Evolutionary conservation across 2,113 vertebrate genomes (phyloP), one percentile per base, ranked within the genome.

Genomic region (Dasyornis broadbenti): DNA sequence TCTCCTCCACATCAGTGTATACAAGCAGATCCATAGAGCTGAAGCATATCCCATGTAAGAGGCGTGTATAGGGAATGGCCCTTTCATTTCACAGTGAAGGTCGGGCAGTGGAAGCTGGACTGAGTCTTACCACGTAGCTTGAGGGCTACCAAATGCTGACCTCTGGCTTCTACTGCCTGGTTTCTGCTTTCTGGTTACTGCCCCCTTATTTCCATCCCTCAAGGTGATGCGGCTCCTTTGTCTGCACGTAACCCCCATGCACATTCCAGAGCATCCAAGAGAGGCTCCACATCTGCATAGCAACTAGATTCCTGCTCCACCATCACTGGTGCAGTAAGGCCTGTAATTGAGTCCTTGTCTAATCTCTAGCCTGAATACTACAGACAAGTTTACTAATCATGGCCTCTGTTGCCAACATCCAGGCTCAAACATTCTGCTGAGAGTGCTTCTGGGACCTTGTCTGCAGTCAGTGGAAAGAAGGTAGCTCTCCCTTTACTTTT

Each of bases 201-300:
- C 20, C 70, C 3, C 56, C 27, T 68, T 53, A 33, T 53, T 78
- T 77, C 30, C 35, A 21, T 11, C 66, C 17, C 42, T 92, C 18
- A 37, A 53, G 68, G 28, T 44, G 28, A 53, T 17, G n/a, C 0
- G 0, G 7, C 14, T 78, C 7, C 53, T 40, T 52, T 33, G 31
- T 60, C 64, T 88, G 23, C 54, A 44, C 6, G 2, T 73, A 50
- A 44, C 11, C 57, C 26, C 35, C 3, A 1, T 26, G 56, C 33
- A 11, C 30, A 15, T 35, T 80, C 59, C 40, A 83, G 59, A 49
- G n/a, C 39, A 89, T 37, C 23, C 16, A 23, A 64, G 23, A 52
- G 35, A 57, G 11, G 15, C 22, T 83, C 33, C 5, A 9, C 33
- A 19, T 50, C 56, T 66, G 33, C 72, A 59, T 5, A 65, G 42